Evolutionary conservation across 2,888 invertebrate genomes (phyloP).

Genomic region (Phasia obesa): DNA sequence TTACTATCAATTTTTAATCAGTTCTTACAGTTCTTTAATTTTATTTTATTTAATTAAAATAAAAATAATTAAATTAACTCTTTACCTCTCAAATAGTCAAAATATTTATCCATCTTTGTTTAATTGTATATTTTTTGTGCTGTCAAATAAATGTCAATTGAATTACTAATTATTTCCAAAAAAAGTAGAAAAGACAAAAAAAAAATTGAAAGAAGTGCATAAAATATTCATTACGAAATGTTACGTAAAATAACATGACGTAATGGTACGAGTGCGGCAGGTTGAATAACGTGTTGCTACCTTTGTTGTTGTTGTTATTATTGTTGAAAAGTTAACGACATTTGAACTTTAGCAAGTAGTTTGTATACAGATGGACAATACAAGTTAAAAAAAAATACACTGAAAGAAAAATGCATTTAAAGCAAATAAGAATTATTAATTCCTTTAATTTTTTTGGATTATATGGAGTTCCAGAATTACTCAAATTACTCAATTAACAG

Average conservation of each 20-base stretch:
- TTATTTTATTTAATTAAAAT: too few relatives aligned
- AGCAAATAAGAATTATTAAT: too few relatives aligned
- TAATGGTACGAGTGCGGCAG: constrained; percentile 24
- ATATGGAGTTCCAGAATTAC: too few relatives aligned
- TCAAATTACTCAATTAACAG: too few relatives aligned
- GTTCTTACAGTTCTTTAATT: too few relatives aligned
- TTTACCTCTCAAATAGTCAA: too few relatives aligned
- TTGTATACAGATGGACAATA: constrained; percentile 42
- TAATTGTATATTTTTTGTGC: too few relatives aligned
- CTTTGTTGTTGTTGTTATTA: constrained; percentile 4
- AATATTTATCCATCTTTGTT: too few relatives aligned
- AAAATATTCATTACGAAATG: constrained; percentile 54
- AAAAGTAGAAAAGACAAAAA: background rate
- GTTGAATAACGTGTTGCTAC: constrained; percentile 6
- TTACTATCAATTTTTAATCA: too few relatives aligned
- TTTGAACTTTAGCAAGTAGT: constrained; percentile 65
- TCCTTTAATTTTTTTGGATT: too few relatives aligned
- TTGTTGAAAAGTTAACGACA: constrained; percentile 63
- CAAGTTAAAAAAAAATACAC: constrained; percentile 39
- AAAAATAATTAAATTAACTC: too few relatives aligned
- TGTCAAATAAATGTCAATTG: constrained; percentile 41
- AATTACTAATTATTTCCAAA: constrained; percentile 45
- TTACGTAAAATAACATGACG: constrained; percentile 63
- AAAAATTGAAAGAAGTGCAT: constrained; percentile 39
- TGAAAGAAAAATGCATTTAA: constrained; percentile 3